A percentile compares a stretch with the other conserved stretches of the same genome.
Conservation (phyloP, 2,888 invertebrate species). For the Trachelus iudaicus region DNA sequence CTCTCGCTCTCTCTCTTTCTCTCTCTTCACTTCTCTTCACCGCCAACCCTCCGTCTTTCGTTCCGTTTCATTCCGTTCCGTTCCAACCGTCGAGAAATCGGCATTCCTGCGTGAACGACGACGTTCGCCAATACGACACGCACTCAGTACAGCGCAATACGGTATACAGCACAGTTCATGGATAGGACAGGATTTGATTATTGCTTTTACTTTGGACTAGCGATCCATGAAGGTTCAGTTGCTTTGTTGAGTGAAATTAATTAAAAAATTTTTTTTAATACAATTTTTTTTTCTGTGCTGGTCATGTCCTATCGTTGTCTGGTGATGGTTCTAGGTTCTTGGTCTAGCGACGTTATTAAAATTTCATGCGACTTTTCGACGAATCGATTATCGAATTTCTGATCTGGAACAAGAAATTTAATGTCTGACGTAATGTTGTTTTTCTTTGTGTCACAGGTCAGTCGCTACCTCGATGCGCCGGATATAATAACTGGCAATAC, state of each 20-base stretch:
- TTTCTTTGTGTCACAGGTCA: slow-evolving; percentile 58
- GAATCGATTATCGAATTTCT: background rate
- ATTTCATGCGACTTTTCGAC: background rate
- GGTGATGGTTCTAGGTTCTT: background rate
- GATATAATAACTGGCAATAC: slow-evolving; percentile 71
- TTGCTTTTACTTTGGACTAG: slow-evolving; percentile 40
- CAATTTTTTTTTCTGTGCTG: too few species aligned
- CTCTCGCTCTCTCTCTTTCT: background rate
- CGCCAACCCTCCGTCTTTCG: background rate
- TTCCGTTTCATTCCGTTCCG: background rate
- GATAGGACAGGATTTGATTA: slow-evolving; percentile 27
- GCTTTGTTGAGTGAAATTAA: background rate
- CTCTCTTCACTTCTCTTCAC: background rate
- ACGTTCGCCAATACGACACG: background rate
- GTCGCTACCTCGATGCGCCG: slow-evolving; percentile 71
- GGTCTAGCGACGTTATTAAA: background rate
- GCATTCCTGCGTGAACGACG: background rate
- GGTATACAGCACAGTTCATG: background rate
- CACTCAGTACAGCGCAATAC: background rate
- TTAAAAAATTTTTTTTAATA: too few species aligned
- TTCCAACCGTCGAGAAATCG: background rate
- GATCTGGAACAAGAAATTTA: background rate
- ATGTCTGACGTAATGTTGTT: background rate
- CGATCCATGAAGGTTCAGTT: slow-evolving; percentile 37
- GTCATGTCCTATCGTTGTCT: background rate